Evolutionary conservation across 2,797 vertebrate species (phyloP).

Genomic region (Sebastes hubbsi): DNA sequence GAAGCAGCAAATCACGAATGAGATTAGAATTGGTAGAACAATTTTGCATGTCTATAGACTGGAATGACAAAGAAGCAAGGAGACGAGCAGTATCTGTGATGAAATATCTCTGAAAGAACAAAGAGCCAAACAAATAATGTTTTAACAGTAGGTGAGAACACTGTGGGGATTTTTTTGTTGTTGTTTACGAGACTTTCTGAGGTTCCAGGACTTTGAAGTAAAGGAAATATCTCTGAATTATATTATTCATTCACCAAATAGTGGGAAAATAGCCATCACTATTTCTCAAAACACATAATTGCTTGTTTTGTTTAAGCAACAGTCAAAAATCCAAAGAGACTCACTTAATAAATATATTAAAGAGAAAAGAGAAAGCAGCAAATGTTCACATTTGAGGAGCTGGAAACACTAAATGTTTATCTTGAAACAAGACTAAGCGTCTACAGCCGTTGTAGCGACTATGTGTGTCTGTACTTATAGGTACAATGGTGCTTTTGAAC

Average conservation of each 20-base stretch:
- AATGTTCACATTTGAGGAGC: background rate
- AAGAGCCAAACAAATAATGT: background rate
- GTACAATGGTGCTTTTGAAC: background rate
- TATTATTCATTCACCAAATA: too few species aligned
- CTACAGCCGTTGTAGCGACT: background rate
- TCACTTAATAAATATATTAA: background rate
- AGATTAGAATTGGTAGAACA: background rate
- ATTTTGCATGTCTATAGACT: background rate
- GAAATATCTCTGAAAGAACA: background rate
- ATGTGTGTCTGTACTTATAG: background rate
- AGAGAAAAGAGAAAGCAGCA: background rate
- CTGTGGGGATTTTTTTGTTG: background rate
- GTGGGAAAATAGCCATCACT: too few species aligned
- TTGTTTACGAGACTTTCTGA: background rate
- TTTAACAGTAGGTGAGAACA: background rate
- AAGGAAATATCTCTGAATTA: background rate
- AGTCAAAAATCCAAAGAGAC: background rate
- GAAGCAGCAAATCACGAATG: background rate
- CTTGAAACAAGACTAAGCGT: background rate
- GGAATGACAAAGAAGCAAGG: background rate
- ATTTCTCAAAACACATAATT: background rate
- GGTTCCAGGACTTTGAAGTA: background rate
- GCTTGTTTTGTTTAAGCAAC: background rate
- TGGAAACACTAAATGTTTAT: background rate
- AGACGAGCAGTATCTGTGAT: background rate